Conservation (phyloP, 2,888 invertebrate species). For the Ophion costatus region DNA sequence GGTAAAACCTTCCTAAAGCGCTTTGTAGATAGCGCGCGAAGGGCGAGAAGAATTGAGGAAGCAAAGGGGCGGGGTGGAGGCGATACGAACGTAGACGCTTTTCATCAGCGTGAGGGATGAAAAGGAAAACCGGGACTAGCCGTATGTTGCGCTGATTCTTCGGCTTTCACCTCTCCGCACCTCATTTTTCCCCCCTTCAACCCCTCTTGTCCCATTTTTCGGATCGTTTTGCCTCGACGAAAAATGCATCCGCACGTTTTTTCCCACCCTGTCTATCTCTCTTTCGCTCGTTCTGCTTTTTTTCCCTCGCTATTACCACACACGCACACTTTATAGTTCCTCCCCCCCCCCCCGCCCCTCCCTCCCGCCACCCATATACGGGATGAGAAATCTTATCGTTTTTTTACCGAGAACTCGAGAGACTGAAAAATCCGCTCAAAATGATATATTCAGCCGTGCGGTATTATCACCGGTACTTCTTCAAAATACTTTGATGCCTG, state of each 20-base stretch:
- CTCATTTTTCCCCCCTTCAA: background rate
- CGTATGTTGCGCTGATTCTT: slow-evolving; percentile 25
- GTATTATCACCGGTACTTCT: slow-evolving; percentile 6
- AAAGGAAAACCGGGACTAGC: slow-evolving; percentile 3
- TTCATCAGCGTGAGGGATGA: background rate
- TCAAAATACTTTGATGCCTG: background rate
- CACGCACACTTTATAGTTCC: background rate
- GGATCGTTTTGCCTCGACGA: background rate
- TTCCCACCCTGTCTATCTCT: background rate
- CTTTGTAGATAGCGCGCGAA: slow-evolving; percentile 1
- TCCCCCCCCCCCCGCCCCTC: background rate
- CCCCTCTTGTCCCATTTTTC: slow-evolving; percentile 8
- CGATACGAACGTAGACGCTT: slow-evolving; percentile 24
- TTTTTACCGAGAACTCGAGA: slow-evolving; percentile 5
- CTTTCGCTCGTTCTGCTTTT: background rate
- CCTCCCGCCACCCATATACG: background rate
- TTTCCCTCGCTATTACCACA: background rate
- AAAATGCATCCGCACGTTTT: slow-evolving; percentile 35
- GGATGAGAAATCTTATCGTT: slow-evolving; percentile 16
- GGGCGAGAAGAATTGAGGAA: slow-evolving; percentile 32
- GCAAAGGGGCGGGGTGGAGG: slow-evolving; percentile 3
- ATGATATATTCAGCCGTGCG: slow-evolving; percentile 16
- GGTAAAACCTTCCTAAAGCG: slow-evolving; percentile 37
- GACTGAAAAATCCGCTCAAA: slow-evolving; percentile 15
- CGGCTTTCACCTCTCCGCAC: slow-evolving; percentile 1